phyloP scores from a whole-genome alignment of 2,797 vertebrate genomes.

The Channa striata region DNA sequence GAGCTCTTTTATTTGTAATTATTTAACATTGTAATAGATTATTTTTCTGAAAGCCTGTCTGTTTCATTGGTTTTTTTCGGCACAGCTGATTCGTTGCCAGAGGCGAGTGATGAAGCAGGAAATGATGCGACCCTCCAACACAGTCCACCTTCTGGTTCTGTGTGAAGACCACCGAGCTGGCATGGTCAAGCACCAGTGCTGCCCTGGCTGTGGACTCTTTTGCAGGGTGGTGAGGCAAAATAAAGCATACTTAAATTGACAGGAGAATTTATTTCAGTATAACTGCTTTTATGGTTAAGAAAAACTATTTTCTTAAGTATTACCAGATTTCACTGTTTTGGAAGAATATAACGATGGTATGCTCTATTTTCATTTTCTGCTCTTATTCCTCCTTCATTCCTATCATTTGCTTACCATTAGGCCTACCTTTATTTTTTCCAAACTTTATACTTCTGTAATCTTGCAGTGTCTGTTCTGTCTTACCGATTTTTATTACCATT shows the following conservation, averaged over 20 bases:
- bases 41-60: not conserved
- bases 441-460: no score
- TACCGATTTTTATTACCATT: not conserved
- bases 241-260: not conserved
- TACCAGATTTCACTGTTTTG: no score
- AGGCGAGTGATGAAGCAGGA: conserved; percentile 93
- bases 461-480: conserved; percentile 2
- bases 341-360: no score
- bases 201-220: conserved; percentile 97
- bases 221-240: conserved; percentile 90
- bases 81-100: conserved; percentile 91
- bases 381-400: no score
- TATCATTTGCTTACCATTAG: not conserved
- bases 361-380: no score
- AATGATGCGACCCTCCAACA: conserved; percentile 97
- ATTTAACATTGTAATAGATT: not conserved
- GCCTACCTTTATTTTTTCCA: not conserved
- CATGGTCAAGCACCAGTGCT: conserved; percentile 99
- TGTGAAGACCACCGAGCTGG: conserved; percentile 96
- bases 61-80: conserved; percentile 30
- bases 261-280: no score
- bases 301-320: no score
- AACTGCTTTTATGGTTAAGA: no score
- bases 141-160: conserved; percentile 92
- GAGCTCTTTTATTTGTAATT: no score